phyloP scores from a whole-genome alignment of 92 coral and sea anemone species.

The Muricea muricata region DNA sequence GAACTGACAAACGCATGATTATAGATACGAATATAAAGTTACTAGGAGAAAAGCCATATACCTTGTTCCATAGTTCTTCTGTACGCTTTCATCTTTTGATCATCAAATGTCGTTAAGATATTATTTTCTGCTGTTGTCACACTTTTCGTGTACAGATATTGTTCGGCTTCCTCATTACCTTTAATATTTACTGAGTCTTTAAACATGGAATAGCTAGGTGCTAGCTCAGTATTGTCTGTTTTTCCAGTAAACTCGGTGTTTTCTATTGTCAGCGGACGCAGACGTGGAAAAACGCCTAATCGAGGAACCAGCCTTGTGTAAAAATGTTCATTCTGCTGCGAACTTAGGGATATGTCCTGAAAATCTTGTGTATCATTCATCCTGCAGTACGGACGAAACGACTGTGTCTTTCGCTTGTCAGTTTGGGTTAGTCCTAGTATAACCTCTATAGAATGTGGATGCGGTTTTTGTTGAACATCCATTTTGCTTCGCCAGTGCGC shows the following conservation, averaged over 20 bases:
- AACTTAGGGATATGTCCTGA: not conserved
- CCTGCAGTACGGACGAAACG: constrained; percentile 36
- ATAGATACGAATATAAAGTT: no score
- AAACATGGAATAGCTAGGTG: not conserved
- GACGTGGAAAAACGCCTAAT: constrained; percentile 34
- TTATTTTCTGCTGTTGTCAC: not conserved
- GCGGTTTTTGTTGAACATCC: constrained; percentile 80
- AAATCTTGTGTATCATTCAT: not conserved
- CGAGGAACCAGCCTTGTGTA: constrained; percentile 30
- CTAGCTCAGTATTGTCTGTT: not conserved
- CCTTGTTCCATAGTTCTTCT: not conserved
- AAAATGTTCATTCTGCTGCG: not conserved
- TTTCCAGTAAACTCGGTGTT: not conserved
- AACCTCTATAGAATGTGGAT: constrained; percentile 93
- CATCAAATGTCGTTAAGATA: not conserved
- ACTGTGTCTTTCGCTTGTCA: constrained; percentile 58
- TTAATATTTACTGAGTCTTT: not conserved
- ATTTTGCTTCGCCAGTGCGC: constrained; percentile 12
- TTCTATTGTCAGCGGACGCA: not conserved
- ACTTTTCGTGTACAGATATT: not conserved
- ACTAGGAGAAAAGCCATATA: no score
- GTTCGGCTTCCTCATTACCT: not conserved
- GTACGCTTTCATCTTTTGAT: not conserved
- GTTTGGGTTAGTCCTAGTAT: constrained; percentile 90
- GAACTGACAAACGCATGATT: no score